Evolutionary conservation across 2,797 vertebrate species (phyloP).

Genomic region (Coendou prehensilis): DNA sequence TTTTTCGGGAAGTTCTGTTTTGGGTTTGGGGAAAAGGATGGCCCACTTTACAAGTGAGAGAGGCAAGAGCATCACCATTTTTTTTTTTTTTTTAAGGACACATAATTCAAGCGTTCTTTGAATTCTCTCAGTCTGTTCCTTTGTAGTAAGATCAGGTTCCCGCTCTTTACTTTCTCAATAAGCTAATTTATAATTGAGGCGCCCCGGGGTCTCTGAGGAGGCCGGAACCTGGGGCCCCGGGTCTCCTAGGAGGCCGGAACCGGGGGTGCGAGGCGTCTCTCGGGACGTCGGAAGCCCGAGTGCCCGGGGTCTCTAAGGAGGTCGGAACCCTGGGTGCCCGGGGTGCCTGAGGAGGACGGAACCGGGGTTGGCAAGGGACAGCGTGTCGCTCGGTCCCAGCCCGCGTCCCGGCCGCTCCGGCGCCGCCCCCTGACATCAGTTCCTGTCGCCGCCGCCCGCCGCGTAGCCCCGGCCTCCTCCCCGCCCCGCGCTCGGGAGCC

Average conservation of each 20-base stretch:
- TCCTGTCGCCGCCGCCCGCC: conserved; percentile 73
- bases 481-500: conserved; percentile 63
- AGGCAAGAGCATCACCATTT: background rate
- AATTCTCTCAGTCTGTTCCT: background rate
- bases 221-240: background rate
- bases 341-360: background rate
- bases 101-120: background rate
- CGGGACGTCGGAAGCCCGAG: background rate
- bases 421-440: conserved; percentile 77
- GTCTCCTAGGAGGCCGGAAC: background rate
- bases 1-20: background rate
- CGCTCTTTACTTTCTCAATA: background rate
- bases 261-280: background rate
- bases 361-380: background rate
- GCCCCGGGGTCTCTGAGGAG: background rate
- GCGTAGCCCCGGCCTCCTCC: conserved; percentile 66
- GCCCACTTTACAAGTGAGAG: background rate
- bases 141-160: background rate
- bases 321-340: background rate
- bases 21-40: background rate
- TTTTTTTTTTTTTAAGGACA: background rate
- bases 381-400: background rate
- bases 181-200: background rate
- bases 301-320: background rate
- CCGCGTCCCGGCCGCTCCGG: background rate